Evolutionary conservation across 2,797 vertebrate species (phyloP).

Genomic region (Sciurus vulgaris): DNA sequence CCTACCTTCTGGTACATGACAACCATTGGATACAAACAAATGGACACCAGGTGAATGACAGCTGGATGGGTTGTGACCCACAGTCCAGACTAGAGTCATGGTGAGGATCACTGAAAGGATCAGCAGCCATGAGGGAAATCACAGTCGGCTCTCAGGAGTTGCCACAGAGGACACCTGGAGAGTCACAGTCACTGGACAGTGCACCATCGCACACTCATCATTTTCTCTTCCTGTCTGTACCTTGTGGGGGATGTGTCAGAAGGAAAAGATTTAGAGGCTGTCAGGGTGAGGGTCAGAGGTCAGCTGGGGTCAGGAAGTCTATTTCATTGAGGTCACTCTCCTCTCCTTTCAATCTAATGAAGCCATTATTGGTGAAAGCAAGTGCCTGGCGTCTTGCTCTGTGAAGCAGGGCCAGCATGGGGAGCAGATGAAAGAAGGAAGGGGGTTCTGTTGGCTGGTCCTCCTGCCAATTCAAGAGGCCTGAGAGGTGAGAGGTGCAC

Average conservation of each 20-base stretch:
- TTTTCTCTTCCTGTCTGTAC: slow-evolving; percentile 69
- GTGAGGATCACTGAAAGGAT: background rate
- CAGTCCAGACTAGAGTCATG: background rate
- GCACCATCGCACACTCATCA: slow-evolving; percentile 35
- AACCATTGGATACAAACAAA: slow-evolving; percentile 18
- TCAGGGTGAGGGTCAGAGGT: slow-evolving; percentile 90
- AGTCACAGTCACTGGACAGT: slow-evolving; percentile 4
- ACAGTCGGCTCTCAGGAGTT: background rate
- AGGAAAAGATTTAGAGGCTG: slow-evolving; percentile 91
- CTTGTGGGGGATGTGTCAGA: slow-evolving; percentile 80
- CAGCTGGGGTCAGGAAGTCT: slow-evolving; percentile 91
- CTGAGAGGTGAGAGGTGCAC: slow-evolving; percentile 66
- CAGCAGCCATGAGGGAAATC: background rate
- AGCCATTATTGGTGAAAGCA: slow-evolving; percentile 90
- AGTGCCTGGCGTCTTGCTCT: slow-evolving; percentile 83
- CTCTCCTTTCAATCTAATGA: slow-evolving; percentile 91
- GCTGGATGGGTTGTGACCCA: background rate
- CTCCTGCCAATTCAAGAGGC: slow-evolving; percentile 84
- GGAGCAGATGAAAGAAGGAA: slow-evolving; percentile 85
- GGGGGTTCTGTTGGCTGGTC: slow-evolving; percentile 78
- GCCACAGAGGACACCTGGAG: slow-evolving; percentile 28
- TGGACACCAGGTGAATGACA: slow-evolving; percentile 66
- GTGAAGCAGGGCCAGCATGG: slow-evolving; percentile 85
- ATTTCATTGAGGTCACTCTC: slow-evolving; percentile 90
- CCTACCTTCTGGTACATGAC: slow-evolving; percentile 13